These are phyloP conservation scores for Drosophila mettleri DNA, from an alignment of 2,888 invertebrate genomes.

Conservation along the genomic window DNA sequence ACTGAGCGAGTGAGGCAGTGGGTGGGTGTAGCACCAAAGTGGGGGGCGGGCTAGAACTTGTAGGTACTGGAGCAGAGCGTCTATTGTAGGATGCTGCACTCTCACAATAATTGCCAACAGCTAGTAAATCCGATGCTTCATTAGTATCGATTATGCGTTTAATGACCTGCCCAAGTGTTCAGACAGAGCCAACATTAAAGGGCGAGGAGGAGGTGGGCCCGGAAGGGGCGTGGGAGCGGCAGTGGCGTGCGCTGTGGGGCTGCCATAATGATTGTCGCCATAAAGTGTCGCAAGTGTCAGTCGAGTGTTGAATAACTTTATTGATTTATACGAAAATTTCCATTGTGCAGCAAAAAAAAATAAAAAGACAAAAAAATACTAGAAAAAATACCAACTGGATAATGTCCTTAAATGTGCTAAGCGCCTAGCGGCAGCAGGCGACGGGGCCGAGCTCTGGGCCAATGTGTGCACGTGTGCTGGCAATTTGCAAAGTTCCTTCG, in stretches of 20 bases:
- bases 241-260: conserved; percentile 1
- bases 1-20: neutral
- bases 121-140: conserved; percentile 74
- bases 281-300: conserved; percentile 68
- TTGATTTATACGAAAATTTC: conserved; percentile 65
- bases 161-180: conserved; percentile 56
- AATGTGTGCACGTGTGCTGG: conserved; percentile 49
- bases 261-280: conserved; percentile 72
- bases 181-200: neutral
- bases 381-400: conserved; percentile 16
- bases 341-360: conserved; percentile 38
- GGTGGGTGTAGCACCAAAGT: neutral
- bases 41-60: neutral
- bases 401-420: conserved; percentile 26
- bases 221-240: neutral
- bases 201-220: neutral
- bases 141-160: conserved; percentile 77
- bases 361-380: conserved; percentile 5
- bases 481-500: conserved; percentile 64
- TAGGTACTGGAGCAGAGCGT: no score
- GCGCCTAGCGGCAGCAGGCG: neutral
- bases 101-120: conserved; percentile 72
- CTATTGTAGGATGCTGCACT: conserved; percentile 40
- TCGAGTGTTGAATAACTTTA: conserved; percentile 71
- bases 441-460: neutral